These are phyloP conservation scores for Oconnorella tubifera DNA, from an alignment of 2,888 invertebrate genomes.

Conservation along the genomic window DNA sequence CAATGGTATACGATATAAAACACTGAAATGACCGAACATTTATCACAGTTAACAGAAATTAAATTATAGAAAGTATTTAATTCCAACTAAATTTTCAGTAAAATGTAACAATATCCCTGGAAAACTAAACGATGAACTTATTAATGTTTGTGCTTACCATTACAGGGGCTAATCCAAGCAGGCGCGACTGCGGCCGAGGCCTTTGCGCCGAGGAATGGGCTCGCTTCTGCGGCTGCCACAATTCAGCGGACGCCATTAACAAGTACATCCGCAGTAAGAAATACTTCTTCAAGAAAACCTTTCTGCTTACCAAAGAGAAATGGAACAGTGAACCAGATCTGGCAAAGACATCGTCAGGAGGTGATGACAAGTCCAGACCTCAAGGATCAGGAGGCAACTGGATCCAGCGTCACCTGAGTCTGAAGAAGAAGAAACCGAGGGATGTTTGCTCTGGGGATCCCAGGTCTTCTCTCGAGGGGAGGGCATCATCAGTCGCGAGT, in stretches of 20 bases:
- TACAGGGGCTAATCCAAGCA: slow-evolving; percentile 68
- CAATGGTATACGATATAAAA: no score
- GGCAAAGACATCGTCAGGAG: slow-evolving; percentile 16
- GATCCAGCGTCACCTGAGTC: slow-evolving; percentile 35
- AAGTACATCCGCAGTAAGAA: slow-evolving; percentile 59
- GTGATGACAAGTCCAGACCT: background rate
- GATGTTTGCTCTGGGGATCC: background rate
- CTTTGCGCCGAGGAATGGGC: slow-evolving; percentile 74
- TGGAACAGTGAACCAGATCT: slow-evolving; percentile 64
- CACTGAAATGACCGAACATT: no score
- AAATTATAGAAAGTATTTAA: no score
- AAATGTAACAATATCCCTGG: no score
- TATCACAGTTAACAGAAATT: no score
- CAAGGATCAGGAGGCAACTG: slow-evolving; percentile 28
- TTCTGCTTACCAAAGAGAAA: slow-evolving; percentile 37
- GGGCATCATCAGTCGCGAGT: slow-evolving; percentile 5
- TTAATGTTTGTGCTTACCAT: no score
- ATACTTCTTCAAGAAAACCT: slow-evolving; percentile 43
- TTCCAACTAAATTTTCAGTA: no score
- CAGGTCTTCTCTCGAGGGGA: slow-evolving; percentile 1
- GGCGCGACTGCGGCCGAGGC: slow-evolving; percentile 68
- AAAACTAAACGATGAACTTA: no score
- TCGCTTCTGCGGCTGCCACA: slow-evolving; percentile 68
- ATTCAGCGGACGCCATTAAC: slow-evolving; percentile 70
- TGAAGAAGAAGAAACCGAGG: slow-evolving; percentile 22